Evolutionary conservation across 2,888 invertebrate genomes (phyloP).

Genomic region (Calameuta idolon): DNA sequence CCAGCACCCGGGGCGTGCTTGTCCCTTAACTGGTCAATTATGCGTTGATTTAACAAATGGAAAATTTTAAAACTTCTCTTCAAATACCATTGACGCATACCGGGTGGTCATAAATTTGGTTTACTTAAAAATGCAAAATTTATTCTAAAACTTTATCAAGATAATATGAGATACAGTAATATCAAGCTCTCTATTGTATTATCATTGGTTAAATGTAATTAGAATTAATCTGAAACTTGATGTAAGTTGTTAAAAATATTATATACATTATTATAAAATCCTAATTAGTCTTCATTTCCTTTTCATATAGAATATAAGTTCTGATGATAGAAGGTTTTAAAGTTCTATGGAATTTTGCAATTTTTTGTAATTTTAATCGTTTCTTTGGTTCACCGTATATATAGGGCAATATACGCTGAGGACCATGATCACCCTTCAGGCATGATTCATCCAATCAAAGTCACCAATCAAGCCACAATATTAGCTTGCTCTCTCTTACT

Average conservation of each 20-base stretch:
- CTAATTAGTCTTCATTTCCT: background rate
- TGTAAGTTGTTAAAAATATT: background rate
- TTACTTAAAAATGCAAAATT: background rate
- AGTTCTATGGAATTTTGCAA: background rate
- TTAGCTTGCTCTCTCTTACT: background rate
- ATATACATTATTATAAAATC: background rate
- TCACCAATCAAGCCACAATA: conserved; percentile 34
- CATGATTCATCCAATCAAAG: conserved; percentile 38
- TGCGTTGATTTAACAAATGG: conserved; percentile 19
- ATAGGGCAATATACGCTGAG: conserved; percentile 17
- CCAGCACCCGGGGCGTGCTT: background rate
- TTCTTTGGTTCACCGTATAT: background rate
- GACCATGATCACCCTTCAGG: conserved; percentile 27
- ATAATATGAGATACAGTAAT: background rate
- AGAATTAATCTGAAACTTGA: background rate
- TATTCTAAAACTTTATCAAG: background rate
- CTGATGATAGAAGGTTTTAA: background rate
- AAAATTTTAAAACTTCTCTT: conserved; percentile 15
- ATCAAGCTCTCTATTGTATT: background rate
- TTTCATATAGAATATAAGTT: background rate
- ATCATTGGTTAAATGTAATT: background rate
- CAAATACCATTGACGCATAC: background rate
- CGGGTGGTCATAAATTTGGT: background rate
- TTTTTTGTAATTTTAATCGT: background rate
- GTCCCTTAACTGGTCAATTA: conserved; percentile 20